These are phyloP conservation scores for Eurypyga helias DNA, from an alignment of 2,113 vertebrate genomes.

Conservation along the genomic window DNA sequence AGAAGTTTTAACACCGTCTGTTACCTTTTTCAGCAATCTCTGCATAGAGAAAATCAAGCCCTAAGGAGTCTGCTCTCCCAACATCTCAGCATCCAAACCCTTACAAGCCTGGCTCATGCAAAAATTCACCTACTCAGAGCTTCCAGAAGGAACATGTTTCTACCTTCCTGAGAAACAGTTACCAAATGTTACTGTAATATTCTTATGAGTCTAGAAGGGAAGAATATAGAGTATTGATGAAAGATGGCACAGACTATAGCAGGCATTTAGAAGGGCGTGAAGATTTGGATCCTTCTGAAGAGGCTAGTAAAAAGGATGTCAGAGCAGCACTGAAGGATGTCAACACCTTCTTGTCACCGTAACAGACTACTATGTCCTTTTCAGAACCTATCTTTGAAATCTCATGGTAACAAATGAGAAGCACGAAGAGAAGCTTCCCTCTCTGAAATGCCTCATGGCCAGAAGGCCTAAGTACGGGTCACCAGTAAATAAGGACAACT, in stretches of 20 bases:
- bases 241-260: neutral
- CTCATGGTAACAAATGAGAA: neutral
- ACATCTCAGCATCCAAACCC: neutral
- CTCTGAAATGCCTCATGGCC: neutral
- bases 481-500: neutral
- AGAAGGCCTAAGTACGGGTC: neutral
- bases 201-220: neutral
- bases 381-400: neutral
- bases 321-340: neutral
- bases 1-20: neutral
- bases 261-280: neutral
- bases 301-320: neutral
- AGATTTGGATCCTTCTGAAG: neutral
- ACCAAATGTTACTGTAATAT: neutral
- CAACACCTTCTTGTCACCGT: neutral
- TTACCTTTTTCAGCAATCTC: neutral
- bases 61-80: neutral
- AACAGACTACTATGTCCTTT: neutral
- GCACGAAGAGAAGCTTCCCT: neutral
- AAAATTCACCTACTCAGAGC: neutral
- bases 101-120: neutral
- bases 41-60: neutral
- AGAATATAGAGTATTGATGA: neutral
- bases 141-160: neutral
- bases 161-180: neutral